Evolutionary conservation across 2,888 invertebrate genomes (phyloP).

Genomic region (Cataglyphis albicans): DNA sequence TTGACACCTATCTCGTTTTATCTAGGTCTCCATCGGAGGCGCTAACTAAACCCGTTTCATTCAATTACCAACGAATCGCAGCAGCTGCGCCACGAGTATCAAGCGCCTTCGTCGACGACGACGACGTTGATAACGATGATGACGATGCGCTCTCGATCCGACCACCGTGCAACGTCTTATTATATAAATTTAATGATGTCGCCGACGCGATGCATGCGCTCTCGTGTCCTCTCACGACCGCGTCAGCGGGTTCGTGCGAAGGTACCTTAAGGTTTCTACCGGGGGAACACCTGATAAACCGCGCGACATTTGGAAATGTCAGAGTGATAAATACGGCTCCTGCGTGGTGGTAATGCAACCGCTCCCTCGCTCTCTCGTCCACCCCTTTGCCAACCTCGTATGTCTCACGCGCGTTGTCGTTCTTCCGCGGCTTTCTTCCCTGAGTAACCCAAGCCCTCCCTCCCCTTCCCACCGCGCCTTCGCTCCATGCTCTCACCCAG

Average conservation of each 20-base stretch:
- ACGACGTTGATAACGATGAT: conserved; percentile 13
- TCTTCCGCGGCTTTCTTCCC: conserved; percentile 48
- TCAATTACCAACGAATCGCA: conserved; percentile 64
- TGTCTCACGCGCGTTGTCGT: conserved; percentile 33
- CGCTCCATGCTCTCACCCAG: conserved; percentile 42
- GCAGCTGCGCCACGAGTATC: conserved; percentile 64
- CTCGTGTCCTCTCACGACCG: conserved; percentile 54
- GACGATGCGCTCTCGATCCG: conserved; percentile 25
- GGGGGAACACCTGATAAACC: conserved; percentile 74
- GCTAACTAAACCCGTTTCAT: conserved; percentile 63
- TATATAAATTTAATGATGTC: conserved; percentile 83
- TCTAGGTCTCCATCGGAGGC: background rate
- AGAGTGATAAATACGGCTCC: conserved; percentile 76
- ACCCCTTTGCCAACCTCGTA: conserved; percentile 21
- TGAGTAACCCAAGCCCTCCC: background rate
- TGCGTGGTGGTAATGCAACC: conserved; percentile 56
- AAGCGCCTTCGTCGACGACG: background rate
- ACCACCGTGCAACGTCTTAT: conserved; percentile 80
- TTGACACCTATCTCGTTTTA: background rate
- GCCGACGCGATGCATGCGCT: conserved; percentile 70
- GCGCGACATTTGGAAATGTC: conserved; percentile 81
- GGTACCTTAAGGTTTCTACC: conserved; percentile 63
- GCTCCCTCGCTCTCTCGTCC: conserved; percentile 13
- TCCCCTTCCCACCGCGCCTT: background rate
- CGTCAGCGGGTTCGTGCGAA: conserved; percentile 64